Evolutionary conservation across 1,140 invertebrate genomes (phyloP).

Genomic region (Caenorhabditis latens): DNA sequence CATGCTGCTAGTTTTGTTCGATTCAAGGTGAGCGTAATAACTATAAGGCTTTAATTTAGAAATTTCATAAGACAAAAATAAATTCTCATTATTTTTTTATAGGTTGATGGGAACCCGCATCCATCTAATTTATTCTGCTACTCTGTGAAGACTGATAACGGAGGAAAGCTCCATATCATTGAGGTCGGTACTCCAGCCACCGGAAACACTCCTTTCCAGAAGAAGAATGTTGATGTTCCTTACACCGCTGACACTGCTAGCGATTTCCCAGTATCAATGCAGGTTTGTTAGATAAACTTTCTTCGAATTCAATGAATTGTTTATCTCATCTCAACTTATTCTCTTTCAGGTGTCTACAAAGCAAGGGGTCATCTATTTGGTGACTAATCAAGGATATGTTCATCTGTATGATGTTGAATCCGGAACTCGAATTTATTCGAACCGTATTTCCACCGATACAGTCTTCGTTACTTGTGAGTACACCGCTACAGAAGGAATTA

Average conservation of each 20-base stretch:
- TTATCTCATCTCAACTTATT: slow-evolving; percentile 14
- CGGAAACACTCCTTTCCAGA: slow-evolving; percentile 96
- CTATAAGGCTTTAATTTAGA: background rate
- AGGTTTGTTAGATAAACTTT: slow-evolving; percentile 81
- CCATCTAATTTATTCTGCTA: slow-evolving; percentile 96
- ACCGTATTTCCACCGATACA: slow-evolving; percentile 97
- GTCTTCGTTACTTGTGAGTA: slow-evolving; percentile 99
- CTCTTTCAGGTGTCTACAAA: slow-evolving; percentile 85
- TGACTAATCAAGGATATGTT: slow-evolving; percentile 99
- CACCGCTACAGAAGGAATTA: slow-evolving; percentile 94
- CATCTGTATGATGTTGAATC: slow-evolving; percentile 99
- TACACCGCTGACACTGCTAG: slow-evolving; percentile 97
- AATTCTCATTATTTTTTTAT: slow-evolving; percentile 77
- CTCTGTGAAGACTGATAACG: slow-evolving; percentile 89
- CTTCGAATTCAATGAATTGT: background rate
- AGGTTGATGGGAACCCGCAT: slow-evolving; percentile 91
- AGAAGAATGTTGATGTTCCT: slow-evolving; percentile 98
- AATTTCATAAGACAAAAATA: no score
- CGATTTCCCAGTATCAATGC: slow-evolving; percentile 99
- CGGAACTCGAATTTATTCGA: slow-evolving; percentile 99
- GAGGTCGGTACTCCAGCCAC: slow-evolving; percentile 94
- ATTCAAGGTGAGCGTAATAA: slow-evolving; percentile 83
- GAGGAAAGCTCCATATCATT: slow-evolving; percentile 96
- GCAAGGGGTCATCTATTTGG: slow-evolving; percentile 97
- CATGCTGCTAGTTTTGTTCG: slow-evolving; percentile 95